A percentile compares a stretch with the other conserved stretches of the same genome.
phyloP scores from a whole-genome alignment of 2,113 vertebrate species.

The Asarcornis scutulata region DNA sequence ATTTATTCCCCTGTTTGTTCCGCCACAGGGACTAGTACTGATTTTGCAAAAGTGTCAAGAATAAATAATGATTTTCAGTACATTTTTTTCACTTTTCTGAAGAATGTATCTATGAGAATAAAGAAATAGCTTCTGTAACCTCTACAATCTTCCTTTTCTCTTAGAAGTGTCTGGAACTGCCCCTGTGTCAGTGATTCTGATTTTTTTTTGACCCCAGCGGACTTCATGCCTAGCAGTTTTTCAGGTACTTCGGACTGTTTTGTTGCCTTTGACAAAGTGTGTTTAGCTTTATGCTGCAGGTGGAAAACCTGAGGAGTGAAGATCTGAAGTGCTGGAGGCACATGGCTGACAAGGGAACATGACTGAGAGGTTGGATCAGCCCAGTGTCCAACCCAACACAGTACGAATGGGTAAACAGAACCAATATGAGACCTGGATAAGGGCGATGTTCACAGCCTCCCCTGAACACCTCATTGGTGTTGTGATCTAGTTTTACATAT shows the following conservation, averaged over 20 bases:
- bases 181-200: not conserved
- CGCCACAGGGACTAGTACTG: not conserved
- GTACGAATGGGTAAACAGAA: not conserved
- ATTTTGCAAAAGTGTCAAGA: conserved; percentile 21
- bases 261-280: conserved; percentile 8
- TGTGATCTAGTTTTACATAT: not conserved
- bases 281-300: not conserved
- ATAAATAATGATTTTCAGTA: not conserved
- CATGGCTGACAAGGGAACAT: not conserved
- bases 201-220: conserved; percentile 36
- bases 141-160: not conserved
- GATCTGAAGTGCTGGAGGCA: conserved; percentile 2
- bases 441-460: not conserved
- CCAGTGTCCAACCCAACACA: not conserved
- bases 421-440: not conserved
- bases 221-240: conserved; percentile 32
- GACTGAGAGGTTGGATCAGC: not conserved
- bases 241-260: not conserved
- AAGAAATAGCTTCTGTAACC: not conserved
- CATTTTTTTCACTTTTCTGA: not conserved
- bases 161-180: not conserved
- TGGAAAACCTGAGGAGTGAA: conserved; percentile 13
- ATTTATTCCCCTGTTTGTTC: conserved; percentile 2
- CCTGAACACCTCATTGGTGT: not conserved
- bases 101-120: not conserved